phyloP scores from a whole-genome alignment of 1,140 invertebrate genomes.

The Rhyacophila brunnea region DNA sequence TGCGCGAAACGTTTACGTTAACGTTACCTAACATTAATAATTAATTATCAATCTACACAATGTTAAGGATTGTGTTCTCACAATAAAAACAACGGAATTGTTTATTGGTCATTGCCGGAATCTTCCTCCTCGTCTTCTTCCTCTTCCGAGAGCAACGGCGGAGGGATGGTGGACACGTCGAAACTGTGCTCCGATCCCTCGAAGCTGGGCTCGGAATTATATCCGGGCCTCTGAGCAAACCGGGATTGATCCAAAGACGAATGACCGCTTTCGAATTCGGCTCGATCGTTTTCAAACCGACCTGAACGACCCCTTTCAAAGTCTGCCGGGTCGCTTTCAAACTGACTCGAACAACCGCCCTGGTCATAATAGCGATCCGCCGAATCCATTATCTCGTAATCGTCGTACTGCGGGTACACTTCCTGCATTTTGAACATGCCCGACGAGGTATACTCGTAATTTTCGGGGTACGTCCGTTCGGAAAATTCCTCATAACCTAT shows the following conservation, averaged over 20 bases:
- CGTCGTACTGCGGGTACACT: slow-evolving; percentile 53
- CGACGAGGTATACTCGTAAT: slow-evolving; percentile 43
- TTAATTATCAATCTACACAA: too few species aligned
- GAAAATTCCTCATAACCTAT: slow-evolving; percentile 48
- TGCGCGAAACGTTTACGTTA: too few species aligned
- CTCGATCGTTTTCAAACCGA: slow-evolving; percentile 9
- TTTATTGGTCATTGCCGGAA: slow-evolving; percentile 39
- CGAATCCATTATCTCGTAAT: slow-evolving; percentile 35
- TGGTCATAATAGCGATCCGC: slow-evolving; percentile 19
- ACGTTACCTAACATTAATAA: too few species aligned
- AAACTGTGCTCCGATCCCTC: slow-evolving; percentile 65
- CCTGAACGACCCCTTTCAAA: background rate
- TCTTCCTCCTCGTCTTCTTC: slow-evolving; percentile 56
- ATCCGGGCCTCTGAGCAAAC: slow-evolving; percentile 11
- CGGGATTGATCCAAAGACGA: slow-evolving; percentile 3
- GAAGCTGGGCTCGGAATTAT: slow-evolving; percentile 33
- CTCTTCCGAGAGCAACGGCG: slow-evolving; percentile 64
- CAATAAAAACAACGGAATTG: too few species aligned
- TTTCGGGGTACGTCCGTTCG: slow-evolving; percentile 46
- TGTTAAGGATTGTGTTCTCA: too few species aligned
- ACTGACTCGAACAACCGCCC: background rate
- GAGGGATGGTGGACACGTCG: slow-evolving; percentile 65
- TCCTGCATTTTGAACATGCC: slow-evolving; percentile 53
- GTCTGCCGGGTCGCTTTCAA: background rate
- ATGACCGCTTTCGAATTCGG: slow-evolving; percentile 5